Evolutionary conservation across 2,797 vertebrate species (phyloP), one percentile per base, ranked within the genome.

Genomic region (Argya squamiceps): DNA sequence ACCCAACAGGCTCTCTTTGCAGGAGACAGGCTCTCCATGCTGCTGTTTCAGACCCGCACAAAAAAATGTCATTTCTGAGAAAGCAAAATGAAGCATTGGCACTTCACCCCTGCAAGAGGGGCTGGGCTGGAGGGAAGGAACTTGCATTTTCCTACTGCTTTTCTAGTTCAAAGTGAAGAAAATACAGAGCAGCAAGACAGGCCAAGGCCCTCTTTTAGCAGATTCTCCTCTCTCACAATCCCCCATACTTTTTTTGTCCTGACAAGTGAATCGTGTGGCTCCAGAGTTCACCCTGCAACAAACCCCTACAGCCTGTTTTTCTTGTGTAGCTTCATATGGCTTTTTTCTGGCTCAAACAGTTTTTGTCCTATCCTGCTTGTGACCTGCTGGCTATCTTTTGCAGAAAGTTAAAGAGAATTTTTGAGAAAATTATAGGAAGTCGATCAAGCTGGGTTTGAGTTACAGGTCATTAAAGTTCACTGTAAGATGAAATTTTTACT

Each of bases 391-490:
- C 34, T 92, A 60, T 95, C 84, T 88, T 93, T 55, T 84, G 59
- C 77, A 88, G 69, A 94, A 91, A 88, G 70, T 60, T 67, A 74
- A 76, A 85, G 76, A 52, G 68, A 86, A 76, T 44, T 64, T 93
- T 60, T 32, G 4, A 63, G 91, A 92, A 95, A 86, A 89, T 19
- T 82, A 53, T 76, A 92, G 93, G 60, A 95, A 93, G 85, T 41
- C 2, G 8, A 67, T 94, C 74, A 85, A 92, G 70, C 88, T 94
- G 68, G 15, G 73, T 89, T 95, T 93, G 74, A 95, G 83, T 95
- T 92, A 82, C 92, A 93, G 89, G 67, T 85, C 96, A 80, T 88
- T 94, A 87, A 92, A 95, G 70, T 90, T 93, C 94, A 92, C 80
- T 37, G 49, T 67, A 90, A 90, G 83, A 94, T 71, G 90, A 84